These are phyloP conservation scores for Triops longicaudatus DNA, from an alignment of 1,140 invertebrate species.

Conservation along the genomic window DNA sequence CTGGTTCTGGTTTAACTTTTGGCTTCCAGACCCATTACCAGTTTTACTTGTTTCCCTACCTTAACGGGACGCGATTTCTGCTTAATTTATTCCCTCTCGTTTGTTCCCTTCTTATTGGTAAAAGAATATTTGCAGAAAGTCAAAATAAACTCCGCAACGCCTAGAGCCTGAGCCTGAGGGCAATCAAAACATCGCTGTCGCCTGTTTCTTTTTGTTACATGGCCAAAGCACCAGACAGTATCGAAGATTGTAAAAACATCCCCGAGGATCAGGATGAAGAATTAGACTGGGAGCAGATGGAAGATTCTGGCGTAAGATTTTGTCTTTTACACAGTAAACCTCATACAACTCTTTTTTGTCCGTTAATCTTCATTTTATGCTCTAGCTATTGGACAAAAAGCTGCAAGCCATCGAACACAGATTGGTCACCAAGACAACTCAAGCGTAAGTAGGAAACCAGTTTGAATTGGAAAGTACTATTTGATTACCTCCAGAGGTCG, in stretches of 20 bases:
- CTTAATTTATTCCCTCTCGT: too few relatives aligned
- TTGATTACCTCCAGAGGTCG: too few relatives aligned
- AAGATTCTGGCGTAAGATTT: background rate
- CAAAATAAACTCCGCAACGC: too few relatives aligned
- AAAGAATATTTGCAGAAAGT: too few relatives aligned
- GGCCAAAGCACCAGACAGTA: background rate
- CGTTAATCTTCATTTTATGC: background rate
- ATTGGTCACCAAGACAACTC: background rate
- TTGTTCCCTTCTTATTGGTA: too few relatives aligned
- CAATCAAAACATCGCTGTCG: too few relatives aligned
- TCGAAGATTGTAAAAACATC: background rate
- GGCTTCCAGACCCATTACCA: background rate
- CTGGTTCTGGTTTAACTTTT: background rate
- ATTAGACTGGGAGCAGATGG: conserved; percentile 6
- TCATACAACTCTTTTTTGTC: background rate
- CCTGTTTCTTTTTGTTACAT: background rate
- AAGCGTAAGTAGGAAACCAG: background rate
- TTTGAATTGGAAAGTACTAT: too few relatives aligned
- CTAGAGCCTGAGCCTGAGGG: too few relatives aligned
- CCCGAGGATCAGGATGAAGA: background rate
- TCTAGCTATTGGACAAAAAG: background rate
- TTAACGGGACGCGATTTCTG: background rate
- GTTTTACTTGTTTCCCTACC: background rate
- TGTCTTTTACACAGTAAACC: background rate
- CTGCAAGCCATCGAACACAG: background rate